These are phyloP conservation scores for Hermatobates lingyangjiaoensis DNA, from an alignment of 1,140 invertebrate genomes.

Conservation along the genomic window DNA sequence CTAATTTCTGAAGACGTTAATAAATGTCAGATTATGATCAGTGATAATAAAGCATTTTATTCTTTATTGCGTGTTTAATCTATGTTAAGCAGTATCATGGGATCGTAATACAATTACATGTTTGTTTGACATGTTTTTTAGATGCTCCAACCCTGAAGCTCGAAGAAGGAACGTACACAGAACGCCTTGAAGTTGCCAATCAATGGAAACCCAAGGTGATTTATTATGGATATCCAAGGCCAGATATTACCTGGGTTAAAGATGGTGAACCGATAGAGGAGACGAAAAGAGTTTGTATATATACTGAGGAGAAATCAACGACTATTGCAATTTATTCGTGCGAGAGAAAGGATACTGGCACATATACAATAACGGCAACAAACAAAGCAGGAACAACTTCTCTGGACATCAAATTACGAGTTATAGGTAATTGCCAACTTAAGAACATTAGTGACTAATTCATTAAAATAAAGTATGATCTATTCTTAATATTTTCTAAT, in stretches of 20 bases:
- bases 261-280: constrained; percentile 33
- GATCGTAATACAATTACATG: too few species aligned
- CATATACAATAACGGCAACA: constrained; percentile 41
- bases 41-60: too few species aligned
- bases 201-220: constrained; percentile 39
- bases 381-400: constrained; percentile 47
- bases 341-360: constrained; percentile 37
- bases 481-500: too few species aligned
- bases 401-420: constrained; percentile 51
- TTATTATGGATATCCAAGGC: constrained; percentile 43
- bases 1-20: too few species aligned
- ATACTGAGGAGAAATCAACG: constrained; percentile 33
- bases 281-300: constrained; percentile 31
- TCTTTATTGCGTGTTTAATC: too few species aligned
- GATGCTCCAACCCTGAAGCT: constrained; percentile 41
- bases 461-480: not conserved
- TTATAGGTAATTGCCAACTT: constrained; percentile 42
- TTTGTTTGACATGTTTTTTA: constrained; percentile 19
- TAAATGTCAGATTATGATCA: too few species aligned
- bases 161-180: constrained; percentile 35
- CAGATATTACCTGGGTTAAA: constrained; percentile 41
- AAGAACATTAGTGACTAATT: not conserved
- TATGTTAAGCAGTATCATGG: too few species aligned
- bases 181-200: constrained; percentile 36
- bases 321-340: constrained; percentile 40